These are phyloP conservation scores for Panurus biarmicus DNA, from an alignment of 2,113 vertebrate genomes.

Conservation along the genomic window DNA sequence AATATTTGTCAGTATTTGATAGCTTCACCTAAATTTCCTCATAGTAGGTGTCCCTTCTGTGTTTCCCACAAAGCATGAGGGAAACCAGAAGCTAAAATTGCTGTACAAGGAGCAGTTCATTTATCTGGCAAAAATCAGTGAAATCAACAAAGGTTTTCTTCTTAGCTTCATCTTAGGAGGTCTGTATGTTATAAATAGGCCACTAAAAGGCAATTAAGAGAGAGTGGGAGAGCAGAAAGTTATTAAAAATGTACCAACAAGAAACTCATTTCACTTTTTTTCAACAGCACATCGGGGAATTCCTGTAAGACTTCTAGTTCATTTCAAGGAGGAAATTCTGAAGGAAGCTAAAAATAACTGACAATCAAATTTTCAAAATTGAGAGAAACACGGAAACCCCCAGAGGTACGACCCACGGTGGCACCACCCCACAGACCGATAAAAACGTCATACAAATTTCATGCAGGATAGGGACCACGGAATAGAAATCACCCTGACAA, in stretches of 20 bases:
- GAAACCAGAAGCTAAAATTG: not conserved
- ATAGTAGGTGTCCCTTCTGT: not conserved
- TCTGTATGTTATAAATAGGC: not conserved
- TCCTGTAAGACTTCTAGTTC: not conserved
- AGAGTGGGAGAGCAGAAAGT: not conserved
- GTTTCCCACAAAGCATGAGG: not conserved
- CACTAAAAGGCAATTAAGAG: constrained; percentile 3
- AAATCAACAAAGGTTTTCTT: not conserved
- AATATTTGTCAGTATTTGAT: not conserved
- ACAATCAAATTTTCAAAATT: not conserved
- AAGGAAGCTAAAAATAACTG: constrained; percentile 18
- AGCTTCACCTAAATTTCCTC: not conserved
- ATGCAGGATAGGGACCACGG: not conserved
- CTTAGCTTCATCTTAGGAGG: not conserved
- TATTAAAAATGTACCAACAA: constrained; percentile 33
- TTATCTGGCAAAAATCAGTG: not conserved
- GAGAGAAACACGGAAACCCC: not conserved
- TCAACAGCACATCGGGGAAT: not conserved
- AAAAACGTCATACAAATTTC: not conserved
- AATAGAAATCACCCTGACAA: not conserved
- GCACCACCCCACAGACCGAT: not conserved
- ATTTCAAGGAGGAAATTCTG: not conserved
- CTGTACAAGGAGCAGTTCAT: not conserved
- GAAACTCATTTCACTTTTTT: constrained; percentile 1
- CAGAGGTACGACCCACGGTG: not conserved